Base-by-base conservation (phyloP, 2,113 vertebrate genomes). In the Protomyctophum bolini region DNA sequence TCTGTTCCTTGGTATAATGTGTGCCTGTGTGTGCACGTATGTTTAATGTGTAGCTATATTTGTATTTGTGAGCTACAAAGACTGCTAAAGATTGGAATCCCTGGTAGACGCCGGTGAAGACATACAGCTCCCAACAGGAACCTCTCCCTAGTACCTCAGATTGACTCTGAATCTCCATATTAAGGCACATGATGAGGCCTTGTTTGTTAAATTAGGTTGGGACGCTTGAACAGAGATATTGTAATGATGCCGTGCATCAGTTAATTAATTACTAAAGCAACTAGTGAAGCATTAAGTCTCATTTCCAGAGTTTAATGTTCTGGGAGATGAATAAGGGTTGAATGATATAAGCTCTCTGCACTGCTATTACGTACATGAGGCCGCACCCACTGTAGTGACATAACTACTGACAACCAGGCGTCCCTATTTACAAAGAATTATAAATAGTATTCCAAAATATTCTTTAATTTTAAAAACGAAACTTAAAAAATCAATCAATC, bases 281-380 rank as follows among this genome's bases (percentile, higher is more conserved):
- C 85, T 73, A 79, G 49, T 15, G 81, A 81, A 66, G 89, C 84
- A 73, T 85, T 84, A 66, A 70, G 63, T 66, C 73, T 66, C 63
- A 85, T 88, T 81, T 83, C 66, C 60, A 50, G 76, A 88, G 77
- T 86, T 41, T 90, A 87, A 89, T 84, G 76, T 75, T 48, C 78
- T 60, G 6, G 74, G 29, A 64, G 67, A 85, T 78, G 55, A 73
- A 81, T 85, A 55, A 48, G 47, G 15, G 28, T 15, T 73, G 6
- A 11, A 57, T 8, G 33, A 58, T 75, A 21, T 21, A 21, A 64
- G 77, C 72, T 69, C 55, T 14, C 55, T 14, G 50, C 52, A 73
- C 76, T 47, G 61, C 66, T 61, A 21, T 15, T 51, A 56, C n/a
- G n/a, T n/a, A n/a, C 66, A 58, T 58, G 66, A 50, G 14, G 8